Evolutionary conservation across 2,888 invertebrate species (phyloP), one percentile per base, ranked within the genome.

Genomic region (Glaucopsyche alexis): DNA sequence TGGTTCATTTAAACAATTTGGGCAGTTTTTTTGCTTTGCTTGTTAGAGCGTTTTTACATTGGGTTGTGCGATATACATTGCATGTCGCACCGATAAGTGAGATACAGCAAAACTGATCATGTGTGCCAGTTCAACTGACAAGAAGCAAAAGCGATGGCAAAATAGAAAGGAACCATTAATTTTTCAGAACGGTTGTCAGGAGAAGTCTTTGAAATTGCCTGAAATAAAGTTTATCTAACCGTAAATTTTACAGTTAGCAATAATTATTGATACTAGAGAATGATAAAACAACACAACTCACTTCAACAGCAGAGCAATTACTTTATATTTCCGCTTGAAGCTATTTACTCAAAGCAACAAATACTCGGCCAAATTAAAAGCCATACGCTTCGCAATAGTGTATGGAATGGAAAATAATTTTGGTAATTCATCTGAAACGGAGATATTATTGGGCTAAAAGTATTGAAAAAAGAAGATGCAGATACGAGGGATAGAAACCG

Each of bases 171-270:
- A 55, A 19, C 9, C 11, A 55, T 9, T 55, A 16, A 55, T 16
- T 19, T 55, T 55, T 55, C 42, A 42, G 19, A 16, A 55, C 55
- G 55, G 5, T 11, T 11, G 16, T 16, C 11, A 29, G 4, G 29
- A 29, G 29, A 29, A 29, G 11, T 29, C 16, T 29, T 60, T 5
- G 8, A 60, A 60, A 60, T 29, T 60, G 60, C 29, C 29, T 60
- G 29, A 60, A 29, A 60, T 29, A 60, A 60, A 60, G 60, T 60
- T 60, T 14, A 60, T 60, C 19, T 55, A 29, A 55, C 55, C 55
- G 14, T 38, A 11, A 14, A 60, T 9, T 52, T 52, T 8, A 16
- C 19, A 55, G 55, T 19, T 55, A 42, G 42, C 42, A 42, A 55
- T 55, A 19, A 52, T 16, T 55, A 52, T 16, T 55, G 55, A 19